Evolutionary conservation across 2,888 invertebrate genomes (phyloP).

Genomic region (Drosophila borborema): DNA sequence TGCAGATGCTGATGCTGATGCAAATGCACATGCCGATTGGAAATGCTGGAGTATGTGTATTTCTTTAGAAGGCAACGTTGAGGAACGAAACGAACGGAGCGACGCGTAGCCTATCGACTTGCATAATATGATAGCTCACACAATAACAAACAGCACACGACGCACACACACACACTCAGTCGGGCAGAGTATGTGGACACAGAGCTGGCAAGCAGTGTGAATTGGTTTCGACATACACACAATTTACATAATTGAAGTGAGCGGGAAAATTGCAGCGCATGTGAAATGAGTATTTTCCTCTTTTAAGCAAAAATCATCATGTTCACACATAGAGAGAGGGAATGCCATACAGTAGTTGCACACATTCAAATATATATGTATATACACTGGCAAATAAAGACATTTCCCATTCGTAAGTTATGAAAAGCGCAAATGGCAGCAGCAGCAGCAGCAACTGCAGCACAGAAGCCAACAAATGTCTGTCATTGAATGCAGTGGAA

Average conservation of each 20-base stretch:
- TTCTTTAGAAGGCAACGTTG: slow-evolving; percentile 42
- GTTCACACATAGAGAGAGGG: slow-evolving; percentile 23
- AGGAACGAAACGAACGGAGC: slow-evolving; percentile 8
- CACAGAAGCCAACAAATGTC: slow-evolving; percentile 32
- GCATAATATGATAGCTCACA: slow-evolving; percentile 50
- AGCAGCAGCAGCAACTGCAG: slow-evolving; percentile 12
- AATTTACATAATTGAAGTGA: slow-evolving; percentile 78
- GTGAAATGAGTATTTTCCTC: slow-evolving; percentile 69
- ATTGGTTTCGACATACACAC: slow-evolving; percentile 74
- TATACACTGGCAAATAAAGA: slow-evolving; percentile 54
- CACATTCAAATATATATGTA: slow-evolving; percentile 9
- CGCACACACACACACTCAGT: background rate
- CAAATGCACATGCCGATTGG: slow-evolving; percentile 26
- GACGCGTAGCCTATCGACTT: slow-evolving; percentile 34
- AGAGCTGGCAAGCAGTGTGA: slow-evolving; percentile 61
- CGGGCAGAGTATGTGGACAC: slow-evolving; percentile 4
- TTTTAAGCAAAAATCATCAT: slow-evolving; percentile 17
- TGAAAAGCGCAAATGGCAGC: slow-evolving; percentile 32
- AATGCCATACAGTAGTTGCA: slow-evolving; percentile 4
- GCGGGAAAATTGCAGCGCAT: slow-evolving; percentile 75
- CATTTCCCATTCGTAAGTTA: slow-evolving; percentile 35
- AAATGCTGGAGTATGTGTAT: slow-evolving; percentile 50
- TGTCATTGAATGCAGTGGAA: slow-evolving; percentile 63
- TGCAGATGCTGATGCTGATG: slow-evolving; percentile 9
- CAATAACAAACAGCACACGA: slow-evolving; percentile 18